Evolutionary conservation across 2,113 vertebrate species (phyloP).

Genomic region (Martes martes): DNA sequence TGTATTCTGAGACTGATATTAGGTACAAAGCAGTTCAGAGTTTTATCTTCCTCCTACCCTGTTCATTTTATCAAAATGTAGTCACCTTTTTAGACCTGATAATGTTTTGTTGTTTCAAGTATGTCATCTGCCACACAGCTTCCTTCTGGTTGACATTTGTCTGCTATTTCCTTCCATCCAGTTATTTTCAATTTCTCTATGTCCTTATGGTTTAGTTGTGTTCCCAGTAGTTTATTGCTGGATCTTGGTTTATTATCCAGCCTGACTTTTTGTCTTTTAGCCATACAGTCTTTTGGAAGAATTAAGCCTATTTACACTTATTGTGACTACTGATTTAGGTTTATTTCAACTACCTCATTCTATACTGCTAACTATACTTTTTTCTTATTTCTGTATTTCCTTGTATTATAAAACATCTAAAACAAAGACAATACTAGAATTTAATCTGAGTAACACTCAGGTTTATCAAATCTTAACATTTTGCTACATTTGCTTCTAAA

Average conservation of each 20-base stretch:
- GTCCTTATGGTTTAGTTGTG: background rate
- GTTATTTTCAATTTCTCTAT: background rate
- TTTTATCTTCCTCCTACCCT: background rate
- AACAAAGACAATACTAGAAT: background rate
- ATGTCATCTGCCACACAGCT: background rate
- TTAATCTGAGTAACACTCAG: background rate
- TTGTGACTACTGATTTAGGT: background rate
- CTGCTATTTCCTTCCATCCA: background rate
- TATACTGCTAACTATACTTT: background rate
- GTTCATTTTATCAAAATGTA: background rate
- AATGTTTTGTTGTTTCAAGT: background rate
- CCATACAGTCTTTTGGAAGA: background rate
- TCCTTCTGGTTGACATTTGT: background rate
- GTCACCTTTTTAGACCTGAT: background rate
- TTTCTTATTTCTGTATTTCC: background rate
- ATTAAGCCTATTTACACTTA: background rate
- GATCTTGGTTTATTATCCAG: background rate
- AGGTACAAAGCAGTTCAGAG: background rate
- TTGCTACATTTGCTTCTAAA: background rate
- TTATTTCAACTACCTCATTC: slow-evolving; percentile 14
- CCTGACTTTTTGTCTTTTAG: background rate
- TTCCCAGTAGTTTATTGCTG: background rate
- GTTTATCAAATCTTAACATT: background rate
- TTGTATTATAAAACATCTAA: background rate
- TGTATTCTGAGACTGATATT: background rate